phyloP scores from a whole-genome alignment of 2,888 invertebrate genomes.

The Andrena chrysosceles region DNA sequence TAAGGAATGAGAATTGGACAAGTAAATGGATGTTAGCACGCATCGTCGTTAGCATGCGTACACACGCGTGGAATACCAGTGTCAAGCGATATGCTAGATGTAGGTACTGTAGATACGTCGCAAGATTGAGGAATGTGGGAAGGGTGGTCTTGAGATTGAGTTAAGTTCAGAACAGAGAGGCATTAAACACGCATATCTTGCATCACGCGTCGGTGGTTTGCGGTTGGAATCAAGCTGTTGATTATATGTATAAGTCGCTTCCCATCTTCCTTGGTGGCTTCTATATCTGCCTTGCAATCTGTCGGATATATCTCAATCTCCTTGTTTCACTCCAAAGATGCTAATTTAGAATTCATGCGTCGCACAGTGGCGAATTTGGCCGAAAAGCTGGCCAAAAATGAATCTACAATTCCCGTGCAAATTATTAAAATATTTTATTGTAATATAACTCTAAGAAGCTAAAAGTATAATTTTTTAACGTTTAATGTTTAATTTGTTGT shows the following conservation, averaged over 20 bases:
- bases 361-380: too few species aligned
- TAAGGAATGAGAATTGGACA: background rate
- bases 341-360: too few species aligned
- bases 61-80: constrained; percentile 34
- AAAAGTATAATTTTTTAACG: too few species aligned
- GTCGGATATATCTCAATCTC: background rate
- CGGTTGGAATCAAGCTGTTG: constrained; percentile 67
- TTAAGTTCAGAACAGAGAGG: constrained; percentile 61
- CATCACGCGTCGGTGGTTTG: constrained; percentile 50
- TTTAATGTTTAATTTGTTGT: too few species aligned
- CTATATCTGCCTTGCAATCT: background rate
- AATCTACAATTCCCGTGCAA: too few species aligned
- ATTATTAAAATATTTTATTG: too few species aligned
- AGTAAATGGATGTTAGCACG: background rate
- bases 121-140: constrained; percentile 20
- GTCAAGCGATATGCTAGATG: constrained; percentile 36
- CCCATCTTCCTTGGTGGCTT: constrained; percentile 50
- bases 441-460: too few species aligned
- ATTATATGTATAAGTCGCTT: constrained; percentile 67
- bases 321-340: too few species aligned
- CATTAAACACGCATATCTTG: constrained; percentile 59
- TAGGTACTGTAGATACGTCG: constrained; percentile 6
- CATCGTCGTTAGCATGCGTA: background rate
- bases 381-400: too few species aligned
- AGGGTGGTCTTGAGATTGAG: constrained; percentile 50